These are phyloP conservation scores for Fopius arisanus DNA, from an alignment of 1,140 invertebrate species.

Conservation along the genomic window DNA sequence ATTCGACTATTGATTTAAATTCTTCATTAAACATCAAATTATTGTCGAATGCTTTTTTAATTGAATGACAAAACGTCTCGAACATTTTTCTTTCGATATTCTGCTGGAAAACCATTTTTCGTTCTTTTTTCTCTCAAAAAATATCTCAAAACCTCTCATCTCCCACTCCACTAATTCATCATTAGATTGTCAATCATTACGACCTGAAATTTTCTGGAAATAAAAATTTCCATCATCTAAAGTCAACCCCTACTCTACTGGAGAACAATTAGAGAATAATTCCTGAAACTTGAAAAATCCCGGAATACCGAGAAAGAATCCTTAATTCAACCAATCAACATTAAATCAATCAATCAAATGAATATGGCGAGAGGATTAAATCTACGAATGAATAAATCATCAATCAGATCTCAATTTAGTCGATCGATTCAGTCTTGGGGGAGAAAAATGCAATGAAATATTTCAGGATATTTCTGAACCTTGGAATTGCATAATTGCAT, in stretches of 20 bases:
- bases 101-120: not conserved
- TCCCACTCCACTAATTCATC: not conserved
- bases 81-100: no score
- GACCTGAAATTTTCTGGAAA: not conserved
- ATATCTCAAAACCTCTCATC: not conserved
- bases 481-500: not conserved
- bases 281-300: not conserved
- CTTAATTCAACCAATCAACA: not conserved
- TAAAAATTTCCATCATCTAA: not conserved
- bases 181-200: not conserved
- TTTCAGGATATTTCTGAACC: not conserved
- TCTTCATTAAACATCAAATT: no score
- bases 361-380: slow-evolving; percentile 15
- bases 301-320: not conserved
- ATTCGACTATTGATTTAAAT: no score
- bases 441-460: slow-evolving; percentile 18
- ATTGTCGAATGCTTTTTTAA: no score
- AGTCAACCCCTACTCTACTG: no score
- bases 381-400: slow-evolving; percentile 2
- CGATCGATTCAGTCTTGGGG: slow-evolving; percentile 16
- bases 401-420: slow-evolving; percentile 7
- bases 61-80: no score
- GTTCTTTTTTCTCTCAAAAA: not conserved
- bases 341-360: slow-evolving; percentile 2
- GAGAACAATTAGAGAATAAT: no score